Base-by-base conservation (phyloP, 2,113 vertebrate genomes). In the Myrmophylax atrothorax region DNA sequence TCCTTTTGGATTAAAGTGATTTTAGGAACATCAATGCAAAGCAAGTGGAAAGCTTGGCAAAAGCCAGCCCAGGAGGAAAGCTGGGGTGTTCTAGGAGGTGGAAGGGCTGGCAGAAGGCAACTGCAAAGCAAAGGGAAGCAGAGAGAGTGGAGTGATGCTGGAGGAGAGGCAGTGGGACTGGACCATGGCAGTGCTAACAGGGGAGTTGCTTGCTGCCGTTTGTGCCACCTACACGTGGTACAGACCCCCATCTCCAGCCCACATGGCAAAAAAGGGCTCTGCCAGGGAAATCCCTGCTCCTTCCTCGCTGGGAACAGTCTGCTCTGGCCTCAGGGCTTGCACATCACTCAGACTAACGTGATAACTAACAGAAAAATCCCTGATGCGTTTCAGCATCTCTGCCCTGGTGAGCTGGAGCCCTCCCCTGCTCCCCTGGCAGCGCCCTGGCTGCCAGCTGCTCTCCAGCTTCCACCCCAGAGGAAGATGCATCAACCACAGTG, bases 11-110 rank as follows among this genome's bases (percentile, higher is more conserved):
- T 15, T 70, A 37, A 92, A 93, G 72, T 18, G 76, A 59, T 93
- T 94, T 93, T 18, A 92, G 80, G 82, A 86, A 19, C 19, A 93
- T 56, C 77, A 89, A 92, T 14, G 38, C 19, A 47, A 59, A 88
- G 49, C 0, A 7, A 88, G 40, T 44, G 76, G 47, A 88, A 49
- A 93, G 52, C 50, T 78, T 19, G 4, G 73, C 20, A 38, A 75
- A 83, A 90, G 50, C 18, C 59, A 62, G 60, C 40, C 47, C 79
- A 18, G 35, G 76, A 78, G 68, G 64, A 64, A 62, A 77, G 1
- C 14, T 16, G 24, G 26, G 23, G 26, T 70, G 37, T 86, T 66
- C 44, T 13, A n/a, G 62, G 76, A 69, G 56, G 14, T 50, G 35
- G 87, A 62, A 69, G 47, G 44, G 64, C 72, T 93, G 85, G 72